Evolutionary conservation across 2,888 invertebrate species (phyloP), one percentile per base, ranked within the genome.

Genomic region (Calephelis perditalis): DNA sequence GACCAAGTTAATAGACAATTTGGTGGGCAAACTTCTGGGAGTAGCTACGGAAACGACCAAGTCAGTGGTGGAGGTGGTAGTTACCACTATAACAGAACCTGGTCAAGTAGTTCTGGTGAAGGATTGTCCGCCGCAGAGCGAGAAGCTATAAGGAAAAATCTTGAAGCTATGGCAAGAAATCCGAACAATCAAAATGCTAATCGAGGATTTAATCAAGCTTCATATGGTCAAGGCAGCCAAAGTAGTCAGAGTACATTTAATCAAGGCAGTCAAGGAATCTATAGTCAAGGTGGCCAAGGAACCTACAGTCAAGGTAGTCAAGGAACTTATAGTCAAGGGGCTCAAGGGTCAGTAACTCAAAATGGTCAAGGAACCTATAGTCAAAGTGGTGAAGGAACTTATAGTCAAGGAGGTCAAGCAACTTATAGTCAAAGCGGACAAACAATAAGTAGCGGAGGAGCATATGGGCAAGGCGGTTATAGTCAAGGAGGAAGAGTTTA

Each of bases 101-200:
- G 81, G 82, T 63, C 69, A 2, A 76, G 70, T 43, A 70, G 78
- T 0, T 71, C 70, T 56, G 76, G 74, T 9, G 75, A 75, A 67
- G 78, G 76, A 4, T 69, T 88, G 0, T 74, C 80, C 5, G 74
- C 72, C 9, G 83, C 82, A 68, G 76, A 87, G 67, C 75, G 79
- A 61, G 86, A 85, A 65, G 73, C 78, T 45, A 77, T 86, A 2
- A 76, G 76, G 57, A 78, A 69, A 57, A 74, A 79, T 15, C 65
- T 86, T 0, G 75, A 76, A 10, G 73, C 76, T 3, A 72, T 73
- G 36, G 76, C 74, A 6, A 70, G 65, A 26, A 52, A 52, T 52
- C 64, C 71, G 3, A 70, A 68, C 35, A 62, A 64, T 36, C 73
- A 73, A 61, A 70, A 65, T 3, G 58, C 67, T 12, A 68, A 67